Evolutionary conservation across 2,888 invertebrate genomes (phyloP).

Genomic region (Philereme vetulata): DNA sequence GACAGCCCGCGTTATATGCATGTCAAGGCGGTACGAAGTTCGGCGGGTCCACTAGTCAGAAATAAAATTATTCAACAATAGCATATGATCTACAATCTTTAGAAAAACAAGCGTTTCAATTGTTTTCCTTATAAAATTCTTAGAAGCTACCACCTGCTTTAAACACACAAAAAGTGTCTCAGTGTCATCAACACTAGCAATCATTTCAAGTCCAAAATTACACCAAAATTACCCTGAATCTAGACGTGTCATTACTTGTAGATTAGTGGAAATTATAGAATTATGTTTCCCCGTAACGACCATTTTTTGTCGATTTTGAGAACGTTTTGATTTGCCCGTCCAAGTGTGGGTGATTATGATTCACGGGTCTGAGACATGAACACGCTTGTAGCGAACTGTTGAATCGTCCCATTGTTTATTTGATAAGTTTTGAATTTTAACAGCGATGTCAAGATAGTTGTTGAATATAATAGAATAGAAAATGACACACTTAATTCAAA

Average conservation of each 20-base stretch:
- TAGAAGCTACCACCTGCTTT: slow-evolving; percentile 10
- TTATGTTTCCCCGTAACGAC: slow-evolving; percentile 59
- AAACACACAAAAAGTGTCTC: slow-evolving; percentile 24
- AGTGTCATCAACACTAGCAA: slow-evolving; percentile 26
- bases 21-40: too few relatives aligned
- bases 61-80: too few relatives aligned
- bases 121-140: not conserved
- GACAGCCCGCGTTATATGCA: too few relatives aligned
- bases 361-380: slow-evolving; percentile 16
- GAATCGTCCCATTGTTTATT: slow-evolving; percentile 6
- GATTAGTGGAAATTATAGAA: slow-evolving; percentile 65
- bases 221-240: slow-evolving; percentile 34
- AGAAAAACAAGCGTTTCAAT: too few relatives aligned
- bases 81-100: too few relatives aligned
- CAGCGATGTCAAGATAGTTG: not conserved
- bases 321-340: slow-evolving; percentile 44
- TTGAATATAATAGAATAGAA: not conserved
- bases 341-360: slow-evolving; percentile 39
- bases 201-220: slow-evolving; percentile 34
- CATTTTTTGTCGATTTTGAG: slow-evolving; percentile 29
- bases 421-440: slow-evolving; percentile 6
- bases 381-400: slow-evolving; percentile 25
- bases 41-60: too few relatives aligned
- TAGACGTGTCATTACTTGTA: slow-evolving; percentile 63
- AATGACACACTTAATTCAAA: too few relatives aligned